Percentiles rank a stretch among this genome's conserved stretches.
Conservation (phyloP, 2,113 vertebrate genomes). For the Cathartes aura region DNA sequence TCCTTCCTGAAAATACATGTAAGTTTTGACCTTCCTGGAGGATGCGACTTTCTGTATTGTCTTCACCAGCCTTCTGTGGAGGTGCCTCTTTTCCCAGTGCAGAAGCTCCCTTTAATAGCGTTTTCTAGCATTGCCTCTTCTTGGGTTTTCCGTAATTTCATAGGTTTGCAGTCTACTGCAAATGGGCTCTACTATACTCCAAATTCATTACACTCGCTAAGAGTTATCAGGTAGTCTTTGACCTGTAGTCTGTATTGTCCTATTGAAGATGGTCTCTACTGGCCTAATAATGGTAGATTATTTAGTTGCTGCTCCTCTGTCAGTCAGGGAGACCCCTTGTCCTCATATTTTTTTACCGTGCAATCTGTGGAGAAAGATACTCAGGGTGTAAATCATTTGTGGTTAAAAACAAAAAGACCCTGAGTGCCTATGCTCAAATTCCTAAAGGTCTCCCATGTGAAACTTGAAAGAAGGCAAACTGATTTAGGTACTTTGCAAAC, state of each 20-base stretch:
- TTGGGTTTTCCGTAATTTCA: not conserved
- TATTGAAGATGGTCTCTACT: not conserved
- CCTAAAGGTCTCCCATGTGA: not conserved
- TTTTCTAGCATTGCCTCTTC: not conserved
- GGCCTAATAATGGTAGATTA: not conserved
- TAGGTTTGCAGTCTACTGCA: not conserved
- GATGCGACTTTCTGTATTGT: not conserved
- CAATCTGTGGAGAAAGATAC: not conserved
- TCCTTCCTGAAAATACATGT: not conserved
- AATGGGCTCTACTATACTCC: not conserved
- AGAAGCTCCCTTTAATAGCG: not conserved
- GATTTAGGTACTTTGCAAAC: not conserved
- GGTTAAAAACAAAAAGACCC: not conserved
- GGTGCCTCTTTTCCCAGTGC: not conserved
- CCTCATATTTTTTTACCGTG: fast-evolving
- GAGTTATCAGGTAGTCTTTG: not conserved
- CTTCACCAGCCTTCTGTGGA: not conserved
- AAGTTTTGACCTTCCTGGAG: not conserved
- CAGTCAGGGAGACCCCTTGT: not conserved
- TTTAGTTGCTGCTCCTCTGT: not conserved
- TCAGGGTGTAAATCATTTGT: not conserved
- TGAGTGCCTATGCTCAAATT: not conserved
- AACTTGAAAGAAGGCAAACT: not conserved
- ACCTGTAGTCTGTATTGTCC: not conserved
- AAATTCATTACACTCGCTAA: not conserved